phyloP scores from a whole-genome alignment of 2,888 invertebrate species.

The Opisthograptis luteolata region DNA sequence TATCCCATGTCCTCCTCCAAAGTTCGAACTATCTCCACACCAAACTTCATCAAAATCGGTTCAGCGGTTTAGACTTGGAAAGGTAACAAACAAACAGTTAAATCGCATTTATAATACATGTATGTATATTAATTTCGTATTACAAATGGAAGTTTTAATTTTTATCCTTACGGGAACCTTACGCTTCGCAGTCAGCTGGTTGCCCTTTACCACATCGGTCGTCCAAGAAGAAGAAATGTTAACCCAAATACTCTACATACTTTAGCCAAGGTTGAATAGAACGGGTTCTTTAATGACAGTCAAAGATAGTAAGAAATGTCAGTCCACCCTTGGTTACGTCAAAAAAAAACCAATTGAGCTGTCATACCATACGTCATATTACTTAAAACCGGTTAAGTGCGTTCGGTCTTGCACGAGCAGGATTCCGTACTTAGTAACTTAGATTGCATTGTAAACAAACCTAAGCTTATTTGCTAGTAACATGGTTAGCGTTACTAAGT shows the following conservation, averaged over 20 bases:
- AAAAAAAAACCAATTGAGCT: slow-evolving; percentile 20
- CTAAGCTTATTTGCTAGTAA: neutral
- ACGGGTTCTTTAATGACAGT: slow-evolving; percentile 22
- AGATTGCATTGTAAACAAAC: slow-evolving; percentile 5
- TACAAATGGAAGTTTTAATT: too few relatives aligned
- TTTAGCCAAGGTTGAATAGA: slow-evolving; percentile 17
- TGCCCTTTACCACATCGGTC: too few relatives aligned
- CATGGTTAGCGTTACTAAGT: neutral
- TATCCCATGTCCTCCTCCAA: too few relatives aligned
- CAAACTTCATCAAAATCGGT: too few relatives aligned
- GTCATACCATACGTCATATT: slow-evolving; percentile 18
- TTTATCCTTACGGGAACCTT: too few relatives aligned
- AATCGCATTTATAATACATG: too few relatives aligned
- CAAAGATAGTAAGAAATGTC: slow-evolving; percentile 16
- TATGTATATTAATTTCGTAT: too few relatives aligned
- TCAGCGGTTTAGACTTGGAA: too few relatives aligned
- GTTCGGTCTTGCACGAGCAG: slow-evolving; percentile 13
- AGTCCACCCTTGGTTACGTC: slow-evolving; percentile 16
- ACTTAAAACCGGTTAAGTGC: slow-evolving; percentile 17
- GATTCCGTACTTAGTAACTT: slow-evolving; percentile 9
- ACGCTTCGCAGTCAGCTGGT: too few relatives aligned
- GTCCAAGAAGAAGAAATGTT: slow-evolving; percentile 1
- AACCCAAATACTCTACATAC: slow-evolving; percentile 7
- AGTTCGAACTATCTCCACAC: too few relatives aligned
- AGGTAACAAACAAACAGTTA: too few relatives aligned